Evolutionary conservation across 2,113 vertebrate species (phyloP), one percentile per base, ranked within the genome.

Genomic region (Nansenia antarctica): DNA sequence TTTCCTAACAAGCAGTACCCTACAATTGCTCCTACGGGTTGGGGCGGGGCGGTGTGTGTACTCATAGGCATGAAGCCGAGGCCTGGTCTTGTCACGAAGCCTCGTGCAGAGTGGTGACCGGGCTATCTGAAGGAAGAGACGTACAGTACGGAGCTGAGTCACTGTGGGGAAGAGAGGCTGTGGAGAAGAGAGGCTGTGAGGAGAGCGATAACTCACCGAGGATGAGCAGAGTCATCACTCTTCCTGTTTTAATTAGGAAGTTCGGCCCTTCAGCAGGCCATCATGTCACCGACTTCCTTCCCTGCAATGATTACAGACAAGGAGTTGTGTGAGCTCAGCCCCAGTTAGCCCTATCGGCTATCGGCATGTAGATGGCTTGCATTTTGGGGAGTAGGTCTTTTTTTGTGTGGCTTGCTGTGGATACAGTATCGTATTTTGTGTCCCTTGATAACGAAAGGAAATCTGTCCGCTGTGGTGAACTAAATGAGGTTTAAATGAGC

Each of bases 191-290:
- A 70, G 20, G 30, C 77, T 35, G n/a, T n/a, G n/a, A 22, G 57
- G 54, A 79, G 61, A 30, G 70, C 9, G 74, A 88, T 82, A 89
- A 81, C 70, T 82, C 70, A n/a, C 31, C 7, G 52, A 82, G 57
- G 69, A 87, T 77, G 80, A 86, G 83, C 81, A 22, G 47, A 74
- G 74, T 89, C 88, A 85, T 91, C 74, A 3, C 73, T 86, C 82
- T 82, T 87, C 79, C 57, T 69, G 71, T 78, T 87, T 83, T 88
- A 85, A 86, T 88, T 82, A 70, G 84, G 76, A 82, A 85, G 80
- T 73, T 42, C 45, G 67, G 66, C 64, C 68, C 53, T 67, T 78
- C 53, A 18, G 77, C 71, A 70, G 80, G 70, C 77, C 74, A 79
- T 83, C 82, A 70, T 74, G 81, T 79, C 79, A 74, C 77, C 79